Conservation (phyloP, 2,888 invertebrate genomes). For the Drosophila demipolita region DNA sequence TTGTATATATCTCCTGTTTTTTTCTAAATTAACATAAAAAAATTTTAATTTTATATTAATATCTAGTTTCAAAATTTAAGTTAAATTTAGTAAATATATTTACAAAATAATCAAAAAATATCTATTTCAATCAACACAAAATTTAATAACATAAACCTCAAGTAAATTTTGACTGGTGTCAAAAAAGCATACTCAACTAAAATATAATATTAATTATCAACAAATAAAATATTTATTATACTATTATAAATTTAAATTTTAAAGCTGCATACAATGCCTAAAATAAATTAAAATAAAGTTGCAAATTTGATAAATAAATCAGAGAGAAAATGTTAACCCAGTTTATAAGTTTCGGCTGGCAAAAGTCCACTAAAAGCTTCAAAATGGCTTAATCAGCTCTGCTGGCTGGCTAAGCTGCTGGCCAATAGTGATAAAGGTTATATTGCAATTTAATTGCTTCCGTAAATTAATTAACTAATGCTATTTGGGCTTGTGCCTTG, state of each 20-base stretch:
- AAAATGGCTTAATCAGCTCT: background rate
- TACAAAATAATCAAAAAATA: background rate
- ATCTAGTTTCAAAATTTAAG: no score
- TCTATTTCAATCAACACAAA: background rate
- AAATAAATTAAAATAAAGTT: background rate
- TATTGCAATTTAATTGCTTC: background rate
- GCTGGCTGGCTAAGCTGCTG: background rate
- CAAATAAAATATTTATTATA: background rate
- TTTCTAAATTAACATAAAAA: background rate
- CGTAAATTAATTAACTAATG: background rate
- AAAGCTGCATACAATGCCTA: background rate
- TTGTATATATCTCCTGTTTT: background rate
- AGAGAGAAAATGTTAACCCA: background rate
- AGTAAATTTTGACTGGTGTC: background rate
- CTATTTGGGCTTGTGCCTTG: slow-evolving; percentile 15
- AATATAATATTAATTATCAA: background rate
- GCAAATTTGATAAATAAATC: background rate
- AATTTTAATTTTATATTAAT: no score
- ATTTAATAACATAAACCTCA: no score
- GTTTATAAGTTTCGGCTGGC: background rate
- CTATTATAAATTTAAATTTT: background rate
- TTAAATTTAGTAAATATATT: no score
- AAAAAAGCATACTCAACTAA: background rate
- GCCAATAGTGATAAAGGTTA: background rate
- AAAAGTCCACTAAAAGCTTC: background rate